These are phyloP conservation scores for Agrilus cyanescens DNA, from an alignment of 2,888 invertebrate genomes.

Conservation along the genomic window DNA sequence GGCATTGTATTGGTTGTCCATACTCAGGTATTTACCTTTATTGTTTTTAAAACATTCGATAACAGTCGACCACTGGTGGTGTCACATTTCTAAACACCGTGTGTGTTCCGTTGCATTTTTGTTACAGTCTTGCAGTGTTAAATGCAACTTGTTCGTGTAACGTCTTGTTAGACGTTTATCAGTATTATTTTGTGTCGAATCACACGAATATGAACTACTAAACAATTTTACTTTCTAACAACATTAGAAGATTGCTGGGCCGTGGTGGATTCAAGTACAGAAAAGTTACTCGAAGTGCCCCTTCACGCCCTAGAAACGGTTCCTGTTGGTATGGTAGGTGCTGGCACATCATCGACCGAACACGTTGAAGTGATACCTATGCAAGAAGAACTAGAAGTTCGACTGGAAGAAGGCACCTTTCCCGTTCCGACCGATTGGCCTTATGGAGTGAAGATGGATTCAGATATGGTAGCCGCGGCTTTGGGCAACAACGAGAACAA, in stretches of 20 bases:
- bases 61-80: too few species aligned
- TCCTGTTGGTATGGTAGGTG: slow-evolving; percentile 26
- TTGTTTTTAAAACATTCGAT: too few species aligned
- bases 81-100: too few species aligned
- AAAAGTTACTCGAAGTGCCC: slow-evolving; percentile 35
- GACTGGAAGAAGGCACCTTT: slow-evolving; percentile 39
- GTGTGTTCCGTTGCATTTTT: too few species aligned
- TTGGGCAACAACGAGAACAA: slow-evolving; percentile 32
- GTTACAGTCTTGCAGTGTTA: too few species aligned
- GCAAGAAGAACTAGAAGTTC: slow-evolving; percentile 48
- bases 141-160: too few species aligned
- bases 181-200: too few species aligned
- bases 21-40: too few species aligned
- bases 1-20: too few species aligned
- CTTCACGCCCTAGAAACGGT: slow-evolving; percentile 31
- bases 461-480: slow-evolving; percentile 41
- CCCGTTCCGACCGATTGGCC: slow-evolving; percentile 37
- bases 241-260: slow-evolving; percentile 36
- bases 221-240: too few species aligned
- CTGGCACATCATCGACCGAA: slow-evolving; percentile 25
- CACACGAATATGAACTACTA: too few species aligned
- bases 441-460: slow-evolving; percentile 35
- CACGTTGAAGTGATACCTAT: slow-evolving; percentile 39
- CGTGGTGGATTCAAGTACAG: slow-evolving; percentile 39
- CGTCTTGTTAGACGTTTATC: too few species aligned